These are phyloP conservation scores for Astur gentilis DNA, from an alignment of 2,113 vertebrate species.

Conservation along the genomic window DNA sequence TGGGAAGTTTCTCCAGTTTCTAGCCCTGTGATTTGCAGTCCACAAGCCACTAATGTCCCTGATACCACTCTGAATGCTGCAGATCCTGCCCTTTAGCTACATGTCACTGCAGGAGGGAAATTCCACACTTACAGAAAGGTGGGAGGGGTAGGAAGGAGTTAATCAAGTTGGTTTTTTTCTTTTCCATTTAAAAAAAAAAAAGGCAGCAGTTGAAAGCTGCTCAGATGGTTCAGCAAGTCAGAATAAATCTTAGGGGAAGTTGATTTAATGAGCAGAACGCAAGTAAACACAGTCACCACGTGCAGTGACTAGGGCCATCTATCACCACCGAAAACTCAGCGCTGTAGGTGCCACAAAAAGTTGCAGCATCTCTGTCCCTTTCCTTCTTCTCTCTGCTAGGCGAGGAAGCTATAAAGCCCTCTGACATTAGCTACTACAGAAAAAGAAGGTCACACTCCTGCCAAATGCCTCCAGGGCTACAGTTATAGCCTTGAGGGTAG, in stretches of 20 bases:
- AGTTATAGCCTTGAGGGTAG: rapidly evolving
- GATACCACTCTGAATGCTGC: not conserved
- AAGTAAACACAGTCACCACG: not conserved
- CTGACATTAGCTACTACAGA: not conserved
- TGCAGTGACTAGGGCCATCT: not conserved
- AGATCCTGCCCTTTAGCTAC: not conserved
- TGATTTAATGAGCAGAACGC: not conserved
- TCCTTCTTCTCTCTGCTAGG: not conserved
- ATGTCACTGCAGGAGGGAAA: not conserved
- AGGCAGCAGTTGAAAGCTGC: not conserved
- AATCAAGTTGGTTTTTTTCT: not conserved
- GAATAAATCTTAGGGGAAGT: not conserved
- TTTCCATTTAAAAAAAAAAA: not conserved
- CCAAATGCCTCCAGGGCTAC: not conserved
- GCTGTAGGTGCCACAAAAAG: not conserved
- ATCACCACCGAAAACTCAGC: not conserved
- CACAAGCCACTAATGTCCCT: not conserved
- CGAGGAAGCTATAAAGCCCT: not conserved
- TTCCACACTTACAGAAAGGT: not conserved
- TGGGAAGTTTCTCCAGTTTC: not conserved
- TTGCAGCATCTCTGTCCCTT: not conserved
- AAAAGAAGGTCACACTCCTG: not conserved
- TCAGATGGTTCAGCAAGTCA: not conserved
- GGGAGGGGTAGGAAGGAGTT: slow-evolving; percentile 16
- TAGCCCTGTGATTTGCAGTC: not conserved